Evolutionary conservation across 2,797 vertebrate species (phyloP), one percentile per base, ranked within the genome.

Genomic region (Linurgus olivaceus): DNA sequence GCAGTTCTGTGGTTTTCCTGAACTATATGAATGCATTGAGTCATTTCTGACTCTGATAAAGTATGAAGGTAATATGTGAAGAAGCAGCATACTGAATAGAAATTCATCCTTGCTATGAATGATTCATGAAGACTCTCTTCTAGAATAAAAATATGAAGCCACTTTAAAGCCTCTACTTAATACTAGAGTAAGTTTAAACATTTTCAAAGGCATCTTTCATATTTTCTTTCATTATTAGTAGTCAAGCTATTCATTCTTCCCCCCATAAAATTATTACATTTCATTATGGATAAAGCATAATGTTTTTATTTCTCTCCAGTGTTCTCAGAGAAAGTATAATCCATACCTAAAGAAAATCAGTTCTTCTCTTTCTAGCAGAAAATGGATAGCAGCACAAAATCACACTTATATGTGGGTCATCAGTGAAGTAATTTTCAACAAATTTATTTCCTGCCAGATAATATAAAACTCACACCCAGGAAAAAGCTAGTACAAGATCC

Each of bases 1-100:
- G 10, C 23, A 63, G 57, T 48, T 62, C 40, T 54, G 12, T 59
- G 68, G n/a, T 87, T 90, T 93, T 75, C 59, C 82, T 66, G 88
- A 93, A 66, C 26, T 87, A 12, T 84, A 86, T 86, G 76, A 96
- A 95, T 66, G 92, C 76, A 57, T 55, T 73, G 58, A 97, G 33
- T 96, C 31, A 93, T 88, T 79, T 89, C 28, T 80, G 81, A 86
- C 35, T 90, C 66, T 79, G 67, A 94, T 91, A 92, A 96, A 91
- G 77, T 96, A 91, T 54, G 66, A 96, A 95, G 61, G 74, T 74
- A 96, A 88, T 81, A 86, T 68, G 37, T 88, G 59, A 94, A 94
- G 66, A 44, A 73, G 68, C 65, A 93, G 31, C 40, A 70, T n/a
- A 50, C 13, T 85, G 81, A 96, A 87, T 33, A 94, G 65, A 91